Evolutionary conservation across 2,797 vertebrate genomes (phyloP).

Genomic region (Salarias fasciatus): DNA sequence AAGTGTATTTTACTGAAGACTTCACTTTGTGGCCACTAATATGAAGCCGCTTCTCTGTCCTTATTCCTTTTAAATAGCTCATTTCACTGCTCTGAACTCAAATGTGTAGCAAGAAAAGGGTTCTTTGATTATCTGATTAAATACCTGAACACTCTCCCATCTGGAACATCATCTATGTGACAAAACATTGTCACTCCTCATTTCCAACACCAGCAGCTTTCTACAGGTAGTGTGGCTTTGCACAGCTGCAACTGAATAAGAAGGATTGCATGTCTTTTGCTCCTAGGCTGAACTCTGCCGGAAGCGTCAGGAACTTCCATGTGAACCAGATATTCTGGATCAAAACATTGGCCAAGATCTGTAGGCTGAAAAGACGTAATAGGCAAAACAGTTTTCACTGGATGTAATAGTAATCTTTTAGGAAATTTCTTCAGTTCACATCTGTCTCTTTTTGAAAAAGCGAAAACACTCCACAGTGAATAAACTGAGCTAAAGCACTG

Average conservation of each 20-base stretch:
- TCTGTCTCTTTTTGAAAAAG: too few relatives aligned
- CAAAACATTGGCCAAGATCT: not conserved
- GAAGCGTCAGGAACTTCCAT: not conserved
- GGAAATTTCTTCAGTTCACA: too few relatives aligned
- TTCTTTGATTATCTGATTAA: too few relatives aligned
- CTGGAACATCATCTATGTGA: not conserved
- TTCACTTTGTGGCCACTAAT: not conserved
- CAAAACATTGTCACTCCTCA: too few relatives aligned
- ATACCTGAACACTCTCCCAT: not conserved
- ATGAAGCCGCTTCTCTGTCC: not conserved
- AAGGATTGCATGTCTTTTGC: not conserved
- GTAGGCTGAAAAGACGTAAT: not conserved
- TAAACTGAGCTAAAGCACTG: too few relatives aligned
- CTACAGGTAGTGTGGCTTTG: too few relatives aligned
- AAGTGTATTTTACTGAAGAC: not conserved
- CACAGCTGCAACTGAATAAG: not conserved
- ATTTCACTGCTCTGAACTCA: too few relatives aligned
- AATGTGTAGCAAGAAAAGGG: too few relatives aligned
- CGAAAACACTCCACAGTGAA: too few relatives aligned
- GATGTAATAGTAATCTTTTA: too few relatives aligned
- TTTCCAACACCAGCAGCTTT: too few relatives aligned
- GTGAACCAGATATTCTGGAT: constrained; percentile 1
- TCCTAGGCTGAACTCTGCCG: not conserved
- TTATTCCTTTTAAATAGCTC: not conserved
- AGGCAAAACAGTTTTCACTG: not conserved